Conservation (phyloP, 2,797 vertebrate species). For the Simalia tracyae region DNA sequence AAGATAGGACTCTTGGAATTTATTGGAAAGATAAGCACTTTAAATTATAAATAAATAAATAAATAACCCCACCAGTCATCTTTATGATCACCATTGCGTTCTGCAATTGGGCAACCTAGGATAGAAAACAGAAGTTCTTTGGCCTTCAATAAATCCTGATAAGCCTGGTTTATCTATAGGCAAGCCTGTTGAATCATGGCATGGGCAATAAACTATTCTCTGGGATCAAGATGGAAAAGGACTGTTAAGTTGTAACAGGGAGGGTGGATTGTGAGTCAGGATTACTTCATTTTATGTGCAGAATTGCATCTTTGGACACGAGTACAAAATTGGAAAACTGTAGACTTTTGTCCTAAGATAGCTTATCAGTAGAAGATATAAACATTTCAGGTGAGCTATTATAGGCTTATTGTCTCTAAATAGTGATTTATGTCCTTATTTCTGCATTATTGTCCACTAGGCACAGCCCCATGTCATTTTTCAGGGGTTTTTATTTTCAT, state of each 20-base stretch:
- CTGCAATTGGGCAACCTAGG: constrained; percentile 9
- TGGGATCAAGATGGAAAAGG: constrained; percentile 35
- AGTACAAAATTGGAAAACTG: constrained; percentile 20
- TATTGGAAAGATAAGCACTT: not conserved
- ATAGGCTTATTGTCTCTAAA: constrained; percentile 61
- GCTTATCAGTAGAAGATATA: constrained; percentile 16
- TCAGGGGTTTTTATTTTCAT: constrained; percentile 89
- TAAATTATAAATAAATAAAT: not conserved
- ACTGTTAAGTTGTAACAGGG: not conserved
- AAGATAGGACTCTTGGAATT: not conserved
- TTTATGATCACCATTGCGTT: not conserved
- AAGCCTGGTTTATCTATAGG: constrained; percentile 57
- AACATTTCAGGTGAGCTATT: constrained; percentile 53
- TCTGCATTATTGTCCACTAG: constrained; percentile 66
- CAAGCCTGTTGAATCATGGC: constrained; percentile 36
- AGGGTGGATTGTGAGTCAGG: not conserved
- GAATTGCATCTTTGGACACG: constrained; percentile 20
- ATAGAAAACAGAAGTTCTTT: constrained; percentile 48
- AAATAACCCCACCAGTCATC: not conserved
- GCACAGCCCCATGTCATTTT: constrained; percentile 71
- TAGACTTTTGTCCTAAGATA: constrained; percentile 27
- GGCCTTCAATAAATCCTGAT: constrained; percentile 57
- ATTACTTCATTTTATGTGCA: constrained; percentile 32
- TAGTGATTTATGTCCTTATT: constrained; percentile 77
- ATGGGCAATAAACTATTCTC: constrained; percentile 25